Evolutionary conservation across 2,797 vertebrate species (phyloP).

Genomic region (Ispidina picta): DNA sequence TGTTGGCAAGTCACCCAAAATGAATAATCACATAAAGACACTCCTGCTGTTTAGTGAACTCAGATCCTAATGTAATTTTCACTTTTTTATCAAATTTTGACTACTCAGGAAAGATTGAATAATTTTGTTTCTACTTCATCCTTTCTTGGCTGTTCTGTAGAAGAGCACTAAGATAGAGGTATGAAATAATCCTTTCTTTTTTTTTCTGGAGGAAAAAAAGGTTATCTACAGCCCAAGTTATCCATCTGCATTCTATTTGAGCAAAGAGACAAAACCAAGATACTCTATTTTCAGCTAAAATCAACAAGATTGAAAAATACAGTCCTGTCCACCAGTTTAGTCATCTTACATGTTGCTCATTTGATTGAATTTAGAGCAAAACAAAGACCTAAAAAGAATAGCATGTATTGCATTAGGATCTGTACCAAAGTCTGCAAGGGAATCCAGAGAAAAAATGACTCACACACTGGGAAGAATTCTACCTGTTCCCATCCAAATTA

Average conservation of each 20-base stretch:
- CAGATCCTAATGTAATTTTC: background rate
- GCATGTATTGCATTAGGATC: background rate
- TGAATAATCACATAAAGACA: background rate
- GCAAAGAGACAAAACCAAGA: background rate
- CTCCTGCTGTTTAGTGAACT: background rate
- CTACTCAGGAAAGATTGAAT: background rate
- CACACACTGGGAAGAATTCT: conserved; percentile 37
- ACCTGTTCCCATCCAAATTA: conserved; percentile 45
- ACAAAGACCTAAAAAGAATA: conserved; percentile 3
- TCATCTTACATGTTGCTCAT: background rate
- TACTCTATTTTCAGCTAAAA: conserved; percentile 13
- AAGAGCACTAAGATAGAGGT: background rate
- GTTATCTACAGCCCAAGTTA: background rate
- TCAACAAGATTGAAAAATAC: conserved; percentile 19
- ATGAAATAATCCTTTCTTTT: background rate
- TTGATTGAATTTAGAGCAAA: background rate
- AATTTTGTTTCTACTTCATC: background rate
- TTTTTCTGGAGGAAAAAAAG: background rate
- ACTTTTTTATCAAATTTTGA: background rate
- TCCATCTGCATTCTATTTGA: conserved; percentile 6
- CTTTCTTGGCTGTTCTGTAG: background rate
- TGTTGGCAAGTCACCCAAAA: background rate
- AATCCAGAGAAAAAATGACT: conserved; percentile 54
- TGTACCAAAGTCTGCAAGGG: background rate
- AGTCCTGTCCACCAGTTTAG: background rate